Evolutionary conservation across 2,888 invertebrate species (phyloP), one percentile per base, ranked within the genome.

Genomic region (Coelinius sp.): DNA sequence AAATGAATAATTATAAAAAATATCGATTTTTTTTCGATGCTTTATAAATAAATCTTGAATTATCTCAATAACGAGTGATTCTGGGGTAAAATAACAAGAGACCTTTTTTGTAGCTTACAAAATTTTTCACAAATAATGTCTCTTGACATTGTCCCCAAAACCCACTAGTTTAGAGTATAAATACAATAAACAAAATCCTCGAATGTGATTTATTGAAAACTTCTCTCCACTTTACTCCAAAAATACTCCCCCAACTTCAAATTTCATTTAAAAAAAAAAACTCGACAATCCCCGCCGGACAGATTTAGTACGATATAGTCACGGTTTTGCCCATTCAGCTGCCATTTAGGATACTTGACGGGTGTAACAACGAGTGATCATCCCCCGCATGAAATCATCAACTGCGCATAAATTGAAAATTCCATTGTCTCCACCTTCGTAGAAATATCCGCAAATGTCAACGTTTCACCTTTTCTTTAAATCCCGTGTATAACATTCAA

Each of bases 401-500:
- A 41, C 27, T 38, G 31, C 41, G 17, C 38, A 66, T 25, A 71
- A 22, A 71, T 52, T 44, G 12, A 46, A 44, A 49, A 44, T 38
- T 14, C 71, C 41, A 71, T 68, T 71, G 67, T 71, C 63, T 71
- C 25, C 41, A 17, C 22, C 22, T 12, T 14, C n/a, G 10, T n/a
- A 27, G 20, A 17, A 31, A 62, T 10, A 71, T 35, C 67, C 35
- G 46, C 65, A 73, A 73, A 75, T 71, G 70, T 73, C 75, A 71
- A 53, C 65, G 70, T 44, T 65, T 71, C 75, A 73, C 71, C 75
- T 73, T 75, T 73, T 24, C 65, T 24, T 10, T 66, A 22, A 24
- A 25, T 52, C 10, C 24, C 44, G 24, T 24, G 25, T 25, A 31
- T n/a, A 17, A 17, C 27, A 22, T 62, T 63, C 53, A 68, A 62